phyloP scores from a whole-genome alignment of 2,888 invertebrate genomes.

The Nemotelus nigrinus region DNA sequence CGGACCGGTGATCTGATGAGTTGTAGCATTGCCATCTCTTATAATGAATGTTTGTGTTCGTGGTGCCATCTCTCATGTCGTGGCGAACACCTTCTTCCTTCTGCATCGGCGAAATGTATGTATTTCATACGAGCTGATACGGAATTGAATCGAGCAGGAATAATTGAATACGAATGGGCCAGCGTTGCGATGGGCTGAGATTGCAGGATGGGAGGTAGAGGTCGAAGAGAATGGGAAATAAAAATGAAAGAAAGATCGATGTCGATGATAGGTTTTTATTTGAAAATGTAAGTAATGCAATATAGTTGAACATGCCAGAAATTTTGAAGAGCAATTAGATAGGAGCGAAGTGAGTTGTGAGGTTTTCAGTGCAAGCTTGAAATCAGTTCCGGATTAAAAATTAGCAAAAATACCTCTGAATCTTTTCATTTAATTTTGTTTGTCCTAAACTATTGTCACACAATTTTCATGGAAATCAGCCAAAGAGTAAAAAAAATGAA shows the following conservation, averaged over 20 bases:
- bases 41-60: constrained; percentile 46
- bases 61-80: constrained; percentile 48
- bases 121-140: too few species aligned
- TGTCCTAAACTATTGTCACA: too few species aligned
- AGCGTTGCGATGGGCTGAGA: not conserved
- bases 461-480: too few species aligned
- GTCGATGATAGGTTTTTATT: too few species aligned
- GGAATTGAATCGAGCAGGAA: constrained; percentile 13
- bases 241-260: not conserved
- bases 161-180: constrained; percentile 24
- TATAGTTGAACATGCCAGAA: not conserved
- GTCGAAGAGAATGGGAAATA: not conserved
- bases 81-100: constrained; percentile 34
- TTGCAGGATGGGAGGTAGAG: not conserved
- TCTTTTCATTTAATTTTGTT: too few species aligned
- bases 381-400: too few species aligned
- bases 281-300: too few species aligned
- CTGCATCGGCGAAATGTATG: constrained; percentile 20
- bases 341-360: too few species aligned
- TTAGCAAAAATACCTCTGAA: too few species aligned
- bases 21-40: not conserved
- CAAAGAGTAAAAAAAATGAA: too few species aligned
- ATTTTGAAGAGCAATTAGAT: not conserved
- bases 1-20: too few species aligned
- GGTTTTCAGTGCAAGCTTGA: too few species aligned